phyloP scores from a whole-genome alignment of 2,888 invertebrate species.

The Synergus gifuensis region DNA sequence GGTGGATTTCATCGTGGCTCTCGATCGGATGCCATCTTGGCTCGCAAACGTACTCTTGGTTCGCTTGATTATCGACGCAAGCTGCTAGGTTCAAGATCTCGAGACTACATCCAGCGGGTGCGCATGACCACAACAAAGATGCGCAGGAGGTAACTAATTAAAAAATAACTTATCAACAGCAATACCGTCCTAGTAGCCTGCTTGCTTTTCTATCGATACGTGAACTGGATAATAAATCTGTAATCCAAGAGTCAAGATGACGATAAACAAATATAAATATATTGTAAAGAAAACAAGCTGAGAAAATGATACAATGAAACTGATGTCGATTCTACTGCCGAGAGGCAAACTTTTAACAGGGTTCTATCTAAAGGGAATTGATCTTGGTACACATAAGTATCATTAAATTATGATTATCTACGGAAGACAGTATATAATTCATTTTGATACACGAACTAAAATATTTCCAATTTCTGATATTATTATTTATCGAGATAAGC shows the following conservation, averaged over 20 bases:
- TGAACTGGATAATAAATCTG: constrained; percentile 45
- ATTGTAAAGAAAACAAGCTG: constrained; percentile 44
- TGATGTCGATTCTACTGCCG: constrained; percentile 64
- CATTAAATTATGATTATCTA: constrained; percentile 38
- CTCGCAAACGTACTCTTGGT: constrained; percentile 72
- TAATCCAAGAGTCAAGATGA: constrained; percentile 50
- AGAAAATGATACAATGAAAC: constrained; percentile 58
- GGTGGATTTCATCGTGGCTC: constrained; percentile 72
- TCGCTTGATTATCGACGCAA: constrained; percentile 75
- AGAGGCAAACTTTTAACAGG: constrained; percentile 71
- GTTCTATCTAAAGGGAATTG: constrained; percentile 66
- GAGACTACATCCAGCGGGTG: constrained; percentile 75
- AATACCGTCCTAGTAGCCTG: constrained; percentile 68
- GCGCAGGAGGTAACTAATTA: constrained; percentile 75
- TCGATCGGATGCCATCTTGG: constrained; percentile 69
- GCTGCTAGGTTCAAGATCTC: constrained; percentile 73
- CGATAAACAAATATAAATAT: constrained; percentile 58
- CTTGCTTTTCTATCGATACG: constrained; percentile 60
- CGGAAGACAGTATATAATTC: constrained; percentile 57
- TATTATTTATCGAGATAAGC: constrained; percentile 51
- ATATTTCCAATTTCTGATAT: constrained; percentile 64
- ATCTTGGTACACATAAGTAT: constrained; percentile 50
- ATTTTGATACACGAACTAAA: constrained; percentile 62
- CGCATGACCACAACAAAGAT: constrained; percentile 74
- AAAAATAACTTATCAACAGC: constrained; percentile 67